Evolutionary conservation across 2,888 invertebrate species (phyloP).

Genomic region (Phymatocera aterrima): DNA sequence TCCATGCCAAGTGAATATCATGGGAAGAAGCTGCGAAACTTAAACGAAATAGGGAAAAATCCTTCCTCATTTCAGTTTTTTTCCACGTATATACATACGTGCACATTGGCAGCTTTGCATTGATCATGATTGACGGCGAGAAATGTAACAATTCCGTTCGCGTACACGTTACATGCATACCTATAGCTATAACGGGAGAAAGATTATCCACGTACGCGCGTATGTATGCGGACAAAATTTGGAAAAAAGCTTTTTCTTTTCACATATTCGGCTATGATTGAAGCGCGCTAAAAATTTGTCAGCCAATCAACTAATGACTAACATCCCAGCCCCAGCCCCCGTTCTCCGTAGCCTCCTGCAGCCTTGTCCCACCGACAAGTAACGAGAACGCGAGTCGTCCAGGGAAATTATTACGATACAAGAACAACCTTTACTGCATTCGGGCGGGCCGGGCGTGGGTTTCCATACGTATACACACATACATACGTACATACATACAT

Average conservation of each 20-base stretch:
- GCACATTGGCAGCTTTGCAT: too few species aligned
- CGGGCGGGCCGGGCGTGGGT: neutral
- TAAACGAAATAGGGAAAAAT: too few species aligned
- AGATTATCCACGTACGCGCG: too few species aligned
- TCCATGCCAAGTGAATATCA: neutral
- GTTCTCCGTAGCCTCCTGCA: slow-evolving; percentile 39
- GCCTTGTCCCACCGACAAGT: slow-evolving; percentile 24
- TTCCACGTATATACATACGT: too few species aligned
- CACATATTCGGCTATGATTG: slow-evolving; percentile 2
- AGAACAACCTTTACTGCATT: slow-evolving; percentile 6
- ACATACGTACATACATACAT: neutral
- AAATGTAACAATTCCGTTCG: too few species aligned
- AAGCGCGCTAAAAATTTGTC: slow-evolving; percentile 26
- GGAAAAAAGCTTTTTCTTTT: neutral
- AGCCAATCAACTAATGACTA: slow-evolving; percentile 65
- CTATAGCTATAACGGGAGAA: neutral
- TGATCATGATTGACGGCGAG: too few species aligned
- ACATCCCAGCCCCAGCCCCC: slow-evolving; percentile 51
- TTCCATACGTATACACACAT: neutral
- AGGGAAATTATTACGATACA: slow-evolving; percentile 56
- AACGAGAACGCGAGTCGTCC: slow-evolving; percentile 49
- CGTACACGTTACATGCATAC: neutral
- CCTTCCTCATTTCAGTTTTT: too few species aligned
- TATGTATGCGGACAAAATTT: neutral
- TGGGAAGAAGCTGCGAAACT: neutral